Evolutionary conservation across 1,140 invertebrate genomes (phyloP).

Genomic region (Nephotettix cincticeps): DNA sequence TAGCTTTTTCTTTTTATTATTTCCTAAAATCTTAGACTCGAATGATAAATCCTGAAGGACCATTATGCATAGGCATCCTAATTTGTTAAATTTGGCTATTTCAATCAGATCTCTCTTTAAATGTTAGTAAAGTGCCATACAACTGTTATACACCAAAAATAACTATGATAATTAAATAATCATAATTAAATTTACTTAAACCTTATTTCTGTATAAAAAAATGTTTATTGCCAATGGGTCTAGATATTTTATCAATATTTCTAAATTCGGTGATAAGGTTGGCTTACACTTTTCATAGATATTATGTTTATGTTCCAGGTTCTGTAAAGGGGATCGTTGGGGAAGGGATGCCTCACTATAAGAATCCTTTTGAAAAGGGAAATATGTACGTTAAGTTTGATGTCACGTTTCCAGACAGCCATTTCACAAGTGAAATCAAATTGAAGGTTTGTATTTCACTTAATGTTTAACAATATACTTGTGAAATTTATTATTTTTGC

Average conservation of each 20-base stretch:
- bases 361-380: slow-evolving; percentile 80
- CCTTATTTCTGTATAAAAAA: no score
- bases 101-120: no score
- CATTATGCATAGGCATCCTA: no score
- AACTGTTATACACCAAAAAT: no score
- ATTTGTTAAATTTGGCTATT: no score
- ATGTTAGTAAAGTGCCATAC: no score
- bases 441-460: slow-evolving; percentile 56
- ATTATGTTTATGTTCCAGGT: slow-evolving; percentile 60
- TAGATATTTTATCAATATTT: neutral
- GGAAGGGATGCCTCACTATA: slow-evolving; percentile 89
- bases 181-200: no score
- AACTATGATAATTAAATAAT: no score
- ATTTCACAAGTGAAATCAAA: slow-evolving; percentile 70
- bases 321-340: slow-evolving; percentile 75
- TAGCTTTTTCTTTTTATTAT: no score
- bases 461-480: no score
- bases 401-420: slow-evolving; percentile 78
- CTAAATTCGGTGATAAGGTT: neutral
- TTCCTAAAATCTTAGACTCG: no score
- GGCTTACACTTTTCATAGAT: neutral
- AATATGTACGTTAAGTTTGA: slow-evolving; percentile 86
- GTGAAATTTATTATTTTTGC: neutral
- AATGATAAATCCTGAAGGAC: no score
- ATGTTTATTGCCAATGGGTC: neutral